A percentile compares a stretch with the other conserved stretches of the same genome.
phyloP scores from a whole-genome alignment of 92 coral and sea anemone genomes.

The Chrysogorgia sp. region DNA sequence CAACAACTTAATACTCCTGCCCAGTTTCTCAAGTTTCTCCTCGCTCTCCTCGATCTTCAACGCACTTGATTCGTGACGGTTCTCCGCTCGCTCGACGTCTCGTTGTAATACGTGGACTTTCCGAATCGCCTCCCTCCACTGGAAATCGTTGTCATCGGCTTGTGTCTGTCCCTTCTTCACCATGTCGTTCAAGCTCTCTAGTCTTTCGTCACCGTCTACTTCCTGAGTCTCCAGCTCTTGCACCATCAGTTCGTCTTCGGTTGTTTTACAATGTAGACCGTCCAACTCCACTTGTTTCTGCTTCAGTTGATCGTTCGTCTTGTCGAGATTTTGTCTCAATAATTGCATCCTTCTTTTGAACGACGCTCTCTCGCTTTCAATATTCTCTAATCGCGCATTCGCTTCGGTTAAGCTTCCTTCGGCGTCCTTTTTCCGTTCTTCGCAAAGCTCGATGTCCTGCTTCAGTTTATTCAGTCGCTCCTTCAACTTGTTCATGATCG shows the following conservation, averaged over 20 bases:
- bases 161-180: constrained; percentile 16
- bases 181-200: background rate
- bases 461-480: constrained; percentile 12
- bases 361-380: constrained; percentile 13
- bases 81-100: background rate
- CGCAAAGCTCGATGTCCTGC: constrained; percentile 32
- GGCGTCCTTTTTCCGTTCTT: constrained; percentile 11
- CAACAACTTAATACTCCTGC: background rate
- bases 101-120: background rate
- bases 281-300: constrained; percentile 3
- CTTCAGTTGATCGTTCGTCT: constrained; percentile 9
- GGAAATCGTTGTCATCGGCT: constrained; percentile 10
- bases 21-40: background rate
- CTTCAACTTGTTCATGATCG: constrained; percentile 18
- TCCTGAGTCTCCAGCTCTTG: constrained; percentile 20
- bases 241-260: constrained; percentile 26
- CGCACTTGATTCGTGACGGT: background rate
- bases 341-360: background rate
- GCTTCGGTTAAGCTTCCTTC: constrained; percentile 6
- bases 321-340: background rate
- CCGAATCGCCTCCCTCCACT: constrained; percentile 26
- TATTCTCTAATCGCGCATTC: background rate
- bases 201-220: constrained; percentile 41
- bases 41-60: background rate
- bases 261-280: constrained; percentile 7